Evolutionary conservation across 2,113 vertebrate genomes (phyloP), one percentile per base, ranked within the genome.

Genomic region (Mesoclemmys tuberculata): DNA sequence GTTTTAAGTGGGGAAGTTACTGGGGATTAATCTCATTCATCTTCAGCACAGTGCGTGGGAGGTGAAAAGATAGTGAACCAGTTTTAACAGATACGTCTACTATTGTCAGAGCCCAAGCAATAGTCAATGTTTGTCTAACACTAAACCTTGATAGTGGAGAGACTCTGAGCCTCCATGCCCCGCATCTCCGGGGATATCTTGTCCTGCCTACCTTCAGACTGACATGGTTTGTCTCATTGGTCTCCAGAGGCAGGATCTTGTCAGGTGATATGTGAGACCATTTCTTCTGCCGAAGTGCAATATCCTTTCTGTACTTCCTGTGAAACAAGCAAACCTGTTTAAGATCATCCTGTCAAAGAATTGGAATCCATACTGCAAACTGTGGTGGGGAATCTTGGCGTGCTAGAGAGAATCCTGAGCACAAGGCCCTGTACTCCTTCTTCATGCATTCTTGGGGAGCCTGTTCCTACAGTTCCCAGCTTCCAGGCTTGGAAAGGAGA

Each of bases 211-310:
- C 99, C 99, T 99, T 99, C 44, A 99, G 96, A 95, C 99, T 99
- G 79, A 99, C 91, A 0, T 98, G 94, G 77, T 96, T 99, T 74
- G 96, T 98, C 84, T 99, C 99, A 61, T 97, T 99, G 87, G 98
- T 98, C 81, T 99, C 99, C 95, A 99, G 97, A 24, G 99, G 98
- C 52, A 97, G 87, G 92, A 99, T 99, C 90, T 99, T 97, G 52
- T 99, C 98, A 18, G 98, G 52, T 19, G 99, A 96, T 87, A 99
- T 99, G 96, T 99, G 99, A 44, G 99, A 99, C 99, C 99, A 99
- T 96, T 98, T 99, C 97, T 99, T 98, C 96, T 98, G 98, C 85
- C 98, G 98, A 85, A 98, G 97, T 16, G 97, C 97, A 58, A 99
- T 98, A 71, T 99, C 98, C 96, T 97, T 99, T 94, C 98, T 99